Percentiles rank a stretch among this genome's conserved stretches.
Evolutionary conservation across 2,797 vertebrate genomes (phyloP).

Genomic region (Phoxinus dragarum): DNA sequence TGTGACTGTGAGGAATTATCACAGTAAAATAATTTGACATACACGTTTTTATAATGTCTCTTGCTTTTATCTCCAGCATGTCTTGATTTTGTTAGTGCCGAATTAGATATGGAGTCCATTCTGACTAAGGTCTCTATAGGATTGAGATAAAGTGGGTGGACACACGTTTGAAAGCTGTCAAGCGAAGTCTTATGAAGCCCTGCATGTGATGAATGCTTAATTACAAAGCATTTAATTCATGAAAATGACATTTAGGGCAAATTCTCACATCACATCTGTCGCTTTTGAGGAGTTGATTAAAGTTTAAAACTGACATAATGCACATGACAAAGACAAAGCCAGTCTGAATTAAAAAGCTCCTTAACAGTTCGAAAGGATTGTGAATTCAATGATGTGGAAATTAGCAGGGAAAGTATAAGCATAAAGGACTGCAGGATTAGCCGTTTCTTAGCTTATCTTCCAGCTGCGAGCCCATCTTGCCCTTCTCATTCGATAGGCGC

Average conservation of each 20-base stretch:
- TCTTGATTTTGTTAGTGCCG: not conserved
- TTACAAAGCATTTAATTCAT: slow-evolving; percentile 4
- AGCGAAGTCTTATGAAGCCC: slow-evolving; percentile 6
- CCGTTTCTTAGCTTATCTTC: slow-evolving; percentile 23
- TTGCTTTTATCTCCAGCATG: not conserved
- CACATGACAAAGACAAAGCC: slow-evolving; percentile 25
- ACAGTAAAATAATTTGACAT: not conserved
- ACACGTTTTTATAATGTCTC: not conserved
- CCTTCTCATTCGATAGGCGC: not conserved
- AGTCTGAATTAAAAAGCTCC: slow-evolving; percentile 20
- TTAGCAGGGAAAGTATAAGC: slow-evolving; percentile 19
- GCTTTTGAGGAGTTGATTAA: not conserved
- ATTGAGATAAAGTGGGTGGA: not conserved
- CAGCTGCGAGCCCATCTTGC: slow-evolving; percentile 8
- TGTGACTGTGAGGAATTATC: not conserved
- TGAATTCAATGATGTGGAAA: slow-evolving; percentile 33
- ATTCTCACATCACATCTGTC: slow-evolving; percentile 9
- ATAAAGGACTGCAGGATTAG: slow-evolving; percentile 22
- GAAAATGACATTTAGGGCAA: slow-evolving; percentile 17
- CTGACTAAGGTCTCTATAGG: not conserved
- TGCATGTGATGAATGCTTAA: slow-evolving; percentile 11
- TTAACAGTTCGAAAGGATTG: not conserved
- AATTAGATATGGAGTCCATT: not conserved
- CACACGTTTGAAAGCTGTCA: not conserved
- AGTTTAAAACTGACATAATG: slow-evolving; percentile 28